phyloP scores from a whole-genome alignment of 1,140 invertebrate species.

The Cotesia chilonis region DNA sequence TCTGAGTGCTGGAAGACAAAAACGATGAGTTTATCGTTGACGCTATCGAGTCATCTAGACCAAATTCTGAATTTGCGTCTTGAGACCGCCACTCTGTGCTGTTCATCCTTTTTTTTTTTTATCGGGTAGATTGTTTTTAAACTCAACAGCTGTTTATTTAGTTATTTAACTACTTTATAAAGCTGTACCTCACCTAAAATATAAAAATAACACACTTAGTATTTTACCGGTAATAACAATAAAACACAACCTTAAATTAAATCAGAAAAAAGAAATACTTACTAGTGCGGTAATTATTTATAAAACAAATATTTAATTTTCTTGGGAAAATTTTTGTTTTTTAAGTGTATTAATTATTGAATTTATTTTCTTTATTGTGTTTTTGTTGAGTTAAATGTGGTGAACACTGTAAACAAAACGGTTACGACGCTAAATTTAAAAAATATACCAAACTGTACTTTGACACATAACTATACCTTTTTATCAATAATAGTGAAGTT shows the following conservation, averaged over 20 bases:
- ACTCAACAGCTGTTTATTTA: background rate
- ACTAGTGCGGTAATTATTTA: no score
- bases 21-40: slow-evolving; percentile 6
- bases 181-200: background rate
- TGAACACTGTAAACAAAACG: background rate
- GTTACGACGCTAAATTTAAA: background rate
- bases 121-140: background rate
- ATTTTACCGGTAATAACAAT: background rate
- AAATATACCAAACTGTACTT: background rate
- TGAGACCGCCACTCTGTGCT: slow-evolving; percentile 24
- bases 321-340: no score
- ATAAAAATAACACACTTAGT: background rate
- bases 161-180: background rate
- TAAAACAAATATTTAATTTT: no score
- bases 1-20: slow-evolving; percentile 3
- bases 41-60: background rate
- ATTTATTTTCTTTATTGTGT: no score
- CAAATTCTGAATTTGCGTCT: slow-evolving; percentile 2
- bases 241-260: no score
- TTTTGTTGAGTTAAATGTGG: no score
- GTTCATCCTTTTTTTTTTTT: background rate
- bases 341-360: no score
- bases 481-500: no score
- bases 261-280: no score
- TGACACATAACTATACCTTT: background rate